These are phyloP conservation scores for Calypte anna DNA, from an alignment of 2,113 vertebrate genomes.

Conservation along the genomic window DNA sequence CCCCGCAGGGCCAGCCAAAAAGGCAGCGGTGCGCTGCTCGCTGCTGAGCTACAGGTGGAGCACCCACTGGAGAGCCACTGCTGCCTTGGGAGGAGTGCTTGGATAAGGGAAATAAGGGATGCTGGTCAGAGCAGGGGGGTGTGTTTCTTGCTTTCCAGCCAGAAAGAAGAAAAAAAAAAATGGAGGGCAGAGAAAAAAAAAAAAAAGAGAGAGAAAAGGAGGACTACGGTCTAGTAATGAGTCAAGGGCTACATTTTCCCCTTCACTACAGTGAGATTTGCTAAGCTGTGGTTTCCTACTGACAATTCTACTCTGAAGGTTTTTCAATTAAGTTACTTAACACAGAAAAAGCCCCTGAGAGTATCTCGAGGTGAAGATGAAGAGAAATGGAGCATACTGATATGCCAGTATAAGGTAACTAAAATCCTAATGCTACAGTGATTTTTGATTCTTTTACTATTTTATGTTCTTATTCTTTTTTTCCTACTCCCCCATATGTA, in stretches of 20 bases:
- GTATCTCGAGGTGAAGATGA: background rate
- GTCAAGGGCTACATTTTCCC: background rate
- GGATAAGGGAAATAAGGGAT: accelerated
- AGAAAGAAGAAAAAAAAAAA: background rate
- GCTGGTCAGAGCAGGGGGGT: background rate
- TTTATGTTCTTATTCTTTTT: background rate
- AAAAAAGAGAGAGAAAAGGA: background rate
- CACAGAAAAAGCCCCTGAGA: background rate
- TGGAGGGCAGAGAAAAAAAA: background rate
- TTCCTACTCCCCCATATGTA: background rate
- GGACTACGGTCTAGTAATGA: background rate
- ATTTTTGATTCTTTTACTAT: background rate
- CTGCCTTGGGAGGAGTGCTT: background rate
- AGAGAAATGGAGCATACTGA: background rate
- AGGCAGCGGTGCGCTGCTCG: background rate
- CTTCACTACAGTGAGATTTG: background rate
- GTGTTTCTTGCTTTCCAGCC: background rate
- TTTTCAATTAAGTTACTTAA: background rate
- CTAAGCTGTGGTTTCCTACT: background rate
- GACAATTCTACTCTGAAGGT: background rate
- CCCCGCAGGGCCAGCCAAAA: accelerated
- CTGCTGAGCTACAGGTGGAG: background rate
- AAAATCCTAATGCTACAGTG: background rate
- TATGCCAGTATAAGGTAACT: accelerated
- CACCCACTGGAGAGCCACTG: accelerated